A percentile compares a stretch with the other conserved stretches of the same genome.
phyloP scores from a whole-genome alignment of 2,888 invertebrate genomes.

The Seira musarum region DNA sequence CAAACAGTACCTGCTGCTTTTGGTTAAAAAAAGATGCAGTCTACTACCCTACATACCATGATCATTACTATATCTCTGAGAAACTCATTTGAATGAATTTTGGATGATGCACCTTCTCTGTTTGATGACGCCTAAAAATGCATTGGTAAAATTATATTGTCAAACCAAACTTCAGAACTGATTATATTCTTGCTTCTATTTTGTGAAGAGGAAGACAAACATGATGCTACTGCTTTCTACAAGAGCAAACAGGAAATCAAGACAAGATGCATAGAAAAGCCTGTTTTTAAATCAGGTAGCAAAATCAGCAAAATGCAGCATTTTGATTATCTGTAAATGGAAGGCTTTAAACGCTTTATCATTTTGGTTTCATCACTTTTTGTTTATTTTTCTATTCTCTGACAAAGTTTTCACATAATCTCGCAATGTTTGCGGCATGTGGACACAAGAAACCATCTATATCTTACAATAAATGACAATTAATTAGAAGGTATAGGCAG shows the following conservation, averaged over 20 bases:
- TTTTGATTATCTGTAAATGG: not conserved
- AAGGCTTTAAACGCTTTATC: not conserved
- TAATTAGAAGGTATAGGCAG: not conserved
- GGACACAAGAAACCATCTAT: no score
- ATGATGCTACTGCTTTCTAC: not conserved
- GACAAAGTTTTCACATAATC: no score
- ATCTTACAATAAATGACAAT: not conserved
- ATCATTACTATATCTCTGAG: not conserved
- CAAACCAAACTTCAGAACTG: constrained; percentile 1
- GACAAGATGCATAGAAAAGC: not conserved
- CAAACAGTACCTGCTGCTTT: not conserved
- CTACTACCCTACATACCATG: constrained; percentile 51
- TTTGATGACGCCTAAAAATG: not conserved
- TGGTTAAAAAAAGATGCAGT: constrained; percentile 18
- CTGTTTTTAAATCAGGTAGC: constrained; percentile 2
- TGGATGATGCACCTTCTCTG: not conserved
- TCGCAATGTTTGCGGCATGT: no score
- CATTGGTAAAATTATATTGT: constrained; percentile 3
- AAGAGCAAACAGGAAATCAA: not conserved
- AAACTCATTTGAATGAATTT: not conserved
- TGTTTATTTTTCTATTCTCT: no score
- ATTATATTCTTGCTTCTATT: not conserved
- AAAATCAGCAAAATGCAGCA: not conserved
- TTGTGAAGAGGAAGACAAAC: not conserved
- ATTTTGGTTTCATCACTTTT: not conserved